phyloP scores from a whole-genome alignment of 1,140 invertebrate species.

The Papilio polyxenes region DNA sequence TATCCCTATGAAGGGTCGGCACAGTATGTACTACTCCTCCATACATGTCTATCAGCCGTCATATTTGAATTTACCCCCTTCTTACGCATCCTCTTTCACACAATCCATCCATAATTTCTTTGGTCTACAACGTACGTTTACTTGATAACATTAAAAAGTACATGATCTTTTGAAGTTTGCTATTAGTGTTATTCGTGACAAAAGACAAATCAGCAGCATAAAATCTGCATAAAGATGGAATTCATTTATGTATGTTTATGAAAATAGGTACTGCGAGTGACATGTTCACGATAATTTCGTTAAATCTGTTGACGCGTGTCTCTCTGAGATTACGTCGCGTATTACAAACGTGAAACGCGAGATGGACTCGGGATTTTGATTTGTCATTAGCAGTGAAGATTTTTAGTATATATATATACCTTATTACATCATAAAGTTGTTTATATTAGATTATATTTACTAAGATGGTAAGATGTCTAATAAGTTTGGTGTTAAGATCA shows the following conservation, averaged over 20 bases:
- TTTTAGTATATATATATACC: not conserved
- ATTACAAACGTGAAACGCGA: slow-evolving; percentile 1
- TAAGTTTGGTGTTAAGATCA: not conserved
- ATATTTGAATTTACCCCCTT: too few relatives aligned
- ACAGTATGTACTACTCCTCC: too few relatives aligned
- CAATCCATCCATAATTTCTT: too few relatives aligned
- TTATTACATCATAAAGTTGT: not conserved
- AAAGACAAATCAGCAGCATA: too few relatives aligned
- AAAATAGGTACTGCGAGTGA: not conserved
- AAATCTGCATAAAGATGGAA: not conserved
- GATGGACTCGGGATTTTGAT: not conserved
- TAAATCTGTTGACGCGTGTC: slow-evolving; percentile 12
- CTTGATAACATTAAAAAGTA: too few relatives aligned
- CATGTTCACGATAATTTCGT: not conserved
- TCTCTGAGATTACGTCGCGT: slow-evolving; percentile 1
- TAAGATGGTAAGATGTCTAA: not conserved
- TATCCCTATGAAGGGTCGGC: too few relatives aligned
- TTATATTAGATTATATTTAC: slow-evolving; percentile 3
- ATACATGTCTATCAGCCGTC: too few relatives aligned
- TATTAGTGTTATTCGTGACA: too few relatives aligned
- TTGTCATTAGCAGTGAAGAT: not conserved
- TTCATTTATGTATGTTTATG: not conserved
- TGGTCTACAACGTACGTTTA: too few relatives aligned
- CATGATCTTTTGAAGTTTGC: too few relatives aligned
- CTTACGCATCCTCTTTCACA: too few relatives aligned